Percentiles rank a stretch among this genome's conserved stretches.
Evolutionary conservation across 2,113 vertebrate genomes (phyloP).

Genomic region (Cinclus cinclus): DNA sequence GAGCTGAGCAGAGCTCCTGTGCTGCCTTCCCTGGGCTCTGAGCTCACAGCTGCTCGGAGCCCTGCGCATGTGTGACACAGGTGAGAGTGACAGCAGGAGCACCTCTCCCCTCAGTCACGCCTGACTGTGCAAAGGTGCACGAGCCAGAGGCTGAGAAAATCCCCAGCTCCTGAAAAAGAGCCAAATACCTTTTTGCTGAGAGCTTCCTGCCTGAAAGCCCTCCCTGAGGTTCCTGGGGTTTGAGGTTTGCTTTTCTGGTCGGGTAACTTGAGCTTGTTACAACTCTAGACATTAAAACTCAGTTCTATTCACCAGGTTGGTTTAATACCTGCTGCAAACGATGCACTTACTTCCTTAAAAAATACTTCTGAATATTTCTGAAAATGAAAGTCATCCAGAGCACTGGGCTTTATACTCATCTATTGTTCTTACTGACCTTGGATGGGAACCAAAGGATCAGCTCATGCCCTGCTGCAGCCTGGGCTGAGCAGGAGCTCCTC

Average conservation of each 20-base stretch:
- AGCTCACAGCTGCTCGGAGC: accelerated
- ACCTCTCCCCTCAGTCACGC: neutral
- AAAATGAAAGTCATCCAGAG: neutral
- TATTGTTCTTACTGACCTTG: neutral
- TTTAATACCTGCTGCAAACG: neutral
- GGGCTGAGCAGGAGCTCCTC: neutral
- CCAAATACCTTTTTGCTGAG: conserved; percentile 20
- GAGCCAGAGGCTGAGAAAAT: neutral
- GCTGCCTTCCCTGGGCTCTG: neutral
- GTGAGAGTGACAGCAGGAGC: neutral
- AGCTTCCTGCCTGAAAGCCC: conserved; percentile 33
- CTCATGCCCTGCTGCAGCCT: neutral
- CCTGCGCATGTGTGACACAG: neutral
- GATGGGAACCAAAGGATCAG: neutral
- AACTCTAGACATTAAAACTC: neutral
- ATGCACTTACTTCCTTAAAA: neutral
- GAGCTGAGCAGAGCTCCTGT: neutral
- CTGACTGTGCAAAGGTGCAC: neutral
- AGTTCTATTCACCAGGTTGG: neutral
- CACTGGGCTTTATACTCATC: neutral
- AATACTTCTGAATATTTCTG: neutral
- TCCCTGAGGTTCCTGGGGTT: neutral
- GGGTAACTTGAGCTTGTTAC: neutral
- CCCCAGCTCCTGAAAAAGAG: neutral
- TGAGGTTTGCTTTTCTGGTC: conserved; percentile 25